Conservation (phyloP, 2,113 vertebrate species). For the Passer domesticus region DNA sequence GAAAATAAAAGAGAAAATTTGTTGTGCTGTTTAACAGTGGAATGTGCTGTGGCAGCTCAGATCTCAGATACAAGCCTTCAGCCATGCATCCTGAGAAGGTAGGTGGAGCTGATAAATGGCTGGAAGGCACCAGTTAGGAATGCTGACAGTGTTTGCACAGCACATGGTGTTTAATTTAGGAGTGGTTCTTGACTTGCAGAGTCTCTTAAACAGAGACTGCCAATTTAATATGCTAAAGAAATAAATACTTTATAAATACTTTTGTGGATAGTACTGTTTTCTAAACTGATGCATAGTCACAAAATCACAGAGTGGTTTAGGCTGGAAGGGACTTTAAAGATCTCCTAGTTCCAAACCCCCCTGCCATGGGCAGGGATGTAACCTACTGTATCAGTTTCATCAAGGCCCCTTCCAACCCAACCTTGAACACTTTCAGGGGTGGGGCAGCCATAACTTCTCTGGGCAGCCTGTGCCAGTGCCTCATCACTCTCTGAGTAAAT, state of each 20-base stretch:
- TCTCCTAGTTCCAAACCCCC: background rate
- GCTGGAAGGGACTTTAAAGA: background rate
- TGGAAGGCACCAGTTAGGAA: background rate
- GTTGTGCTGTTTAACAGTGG: background rate
- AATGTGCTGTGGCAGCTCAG: background rate
- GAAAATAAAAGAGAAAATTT: background rate
- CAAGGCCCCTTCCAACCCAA: background rate
- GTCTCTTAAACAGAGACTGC: background rate
- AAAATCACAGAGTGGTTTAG: background rate
- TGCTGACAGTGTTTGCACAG: background rate
- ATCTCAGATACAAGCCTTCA: background rate
- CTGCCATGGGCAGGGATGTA: background rate
- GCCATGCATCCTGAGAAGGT: background rate
- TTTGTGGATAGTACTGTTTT: background rate
- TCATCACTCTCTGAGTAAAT: background rate
- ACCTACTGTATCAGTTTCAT: background rate
- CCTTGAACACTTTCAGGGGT: background rate
- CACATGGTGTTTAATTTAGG: constrained; percentile 22
- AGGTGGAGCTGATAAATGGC: background rate
- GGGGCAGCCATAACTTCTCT: background rate
- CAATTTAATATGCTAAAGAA: background rate
- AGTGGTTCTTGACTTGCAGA: background rate
- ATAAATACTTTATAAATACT: background rate
- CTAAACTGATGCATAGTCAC: background rate
- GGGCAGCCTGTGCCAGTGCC: background rate